These are phyloP conservation scores for Chanos chanos DNA, from an alignment of 2,797 vertebrate species.

Conservation along the genomic window DNA sequence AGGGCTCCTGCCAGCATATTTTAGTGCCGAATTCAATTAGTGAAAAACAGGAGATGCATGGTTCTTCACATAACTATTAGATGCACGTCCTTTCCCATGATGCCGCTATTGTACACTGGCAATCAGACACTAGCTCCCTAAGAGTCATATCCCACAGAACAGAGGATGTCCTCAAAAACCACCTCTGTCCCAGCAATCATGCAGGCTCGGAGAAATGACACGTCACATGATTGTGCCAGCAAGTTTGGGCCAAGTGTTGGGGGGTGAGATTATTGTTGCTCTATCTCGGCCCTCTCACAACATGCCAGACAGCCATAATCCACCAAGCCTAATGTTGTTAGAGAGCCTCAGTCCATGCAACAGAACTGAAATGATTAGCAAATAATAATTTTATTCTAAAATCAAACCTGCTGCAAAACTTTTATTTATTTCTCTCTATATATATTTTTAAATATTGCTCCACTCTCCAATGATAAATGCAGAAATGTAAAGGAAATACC, in stretches of 20 bases:
- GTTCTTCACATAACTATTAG: conserved; percentile 51
- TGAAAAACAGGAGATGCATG: conserved; percentile 58
- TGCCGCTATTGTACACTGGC: conserved; percentile 44
- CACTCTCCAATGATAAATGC: conserved; percentile 61
- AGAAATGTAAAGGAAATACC: conserved; percentile 57
- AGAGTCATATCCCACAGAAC: conserved; percentile 28
- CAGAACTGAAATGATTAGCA: conserved; percentile 10
- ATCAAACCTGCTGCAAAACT: conserved; percentile 6
- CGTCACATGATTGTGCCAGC: conserved; percentile 28
- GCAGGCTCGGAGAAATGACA: conserved; percentile 29
- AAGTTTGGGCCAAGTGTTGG: conserved; percentile 2
- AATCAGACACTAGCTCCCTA: conserved; percentile 30
- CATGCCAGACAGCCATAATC: conserved; percentile 16
- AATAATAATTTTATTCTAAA: conserved; percentile 8
- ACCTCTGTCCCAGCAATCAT: conserved; percentile 21
- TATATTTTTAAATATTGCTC: conserved; percentile 41
- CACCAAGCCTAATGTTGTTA: conserved; percentile 30
- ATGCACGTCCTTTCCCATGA: conserved; percentile 51
- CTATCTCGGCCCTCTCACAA: conserved; percentile 20
- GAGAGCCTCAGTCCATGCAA: conserved; percentile 13
- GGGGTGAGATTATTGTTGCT: conserved; percentile 14
- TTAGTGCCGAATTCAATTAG: conserved; percentile 78
- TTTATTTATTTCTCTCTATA: background rate
- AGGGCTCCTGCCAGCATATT: conserved; percentile 73
- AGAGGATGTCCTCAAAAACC: conserved; percentile 38